Conservation (phyloP, 1,140 invertebrate species). For the Philotrypesis tridentata region DNA sequence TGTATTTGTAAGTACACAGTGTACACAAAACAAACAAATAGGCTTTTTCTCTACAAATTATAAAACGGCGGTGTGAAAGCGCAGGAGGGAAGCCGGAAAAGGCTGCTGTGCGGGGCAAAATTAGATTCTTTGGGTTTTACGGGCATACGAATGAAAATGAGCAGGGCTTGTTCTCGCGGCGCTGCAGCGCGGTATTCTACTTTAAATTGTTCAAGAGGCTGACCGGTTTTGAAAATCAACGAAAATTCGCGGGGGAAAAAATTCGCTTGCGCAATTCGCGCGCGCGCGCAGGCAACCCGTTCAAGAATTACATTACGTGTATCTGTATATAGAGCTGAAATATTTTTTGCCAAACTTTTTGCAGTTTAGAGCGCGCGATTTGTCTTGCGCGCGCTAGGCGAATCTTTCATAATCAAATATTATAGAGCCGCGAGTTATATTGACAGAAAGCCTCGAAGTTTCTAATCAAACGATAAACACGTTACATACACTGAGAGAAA, state of each 20-base stretch:
- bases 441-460: too few relatives aligned
- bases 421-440: background rate
- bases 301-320: background rate
- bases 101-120: conserved; percentile 9
- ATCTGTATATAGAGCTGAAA: background rate
- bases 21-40: too few relatives aligned
- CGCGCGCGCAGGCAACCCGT: background rate
- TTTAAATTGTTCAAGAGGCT: background rate
- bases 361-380: too few relatives aligned
- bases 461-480: too few relatives aligned
- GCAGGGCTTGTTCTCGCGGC: background rate
- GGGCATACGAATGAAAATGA: conserved; percentile 34
- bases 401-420: background rate
- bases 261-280: background rate
- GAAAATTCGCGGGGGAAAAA: background rate
- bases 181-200: background rate
- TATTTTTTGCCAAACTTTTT: background rate
- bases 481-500: too few relatives aligned
- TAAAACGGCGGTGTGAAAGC: background rate
- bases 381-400: too few relatives aligned
- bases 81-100: conserved; percentile 20
- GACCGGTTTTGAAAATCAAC: background rate
- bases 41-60: too few relatives aligned
- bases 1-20: too few relatives aligned
- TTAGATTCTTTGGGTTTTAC: conserved; percentile 37